Evolutionary conservation across 2,888 invertebrate species (phyloP).

Genomic region (Leptothorax acervorum): DNA sequence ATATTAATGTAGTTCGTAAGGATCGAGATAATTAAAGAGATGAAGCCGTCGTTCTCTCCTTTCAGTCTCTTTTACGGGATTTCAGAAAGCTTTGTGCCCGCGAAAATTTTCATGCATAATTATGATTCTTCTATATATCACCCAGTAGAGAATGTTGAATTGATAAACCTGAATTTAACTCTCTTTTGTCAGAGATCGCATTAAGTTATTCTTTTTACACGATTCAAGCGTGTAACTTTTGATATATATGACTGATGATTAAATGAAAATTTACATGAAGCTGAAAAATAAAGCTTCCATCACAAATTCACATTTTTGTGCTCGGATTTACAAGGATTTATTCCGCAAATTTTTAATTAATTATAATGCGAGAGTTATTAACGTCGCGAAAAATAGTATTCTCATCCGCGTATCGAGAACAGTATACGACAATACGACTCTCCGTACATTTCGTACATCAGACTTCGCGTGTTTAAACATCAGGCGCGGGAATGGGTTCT

Average conservation of each 20-base stretch:
- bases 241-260: not conserved
- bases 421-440: not conserved
- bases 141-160: not conserved
- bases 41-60: not conserved
- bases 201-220: not conserved
- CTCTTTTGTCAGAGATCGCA: not conserved
- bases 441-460: not conserved
- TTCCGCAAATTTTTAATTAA: constrained; percentile 8
- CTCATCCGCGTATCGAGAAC: not conserved
- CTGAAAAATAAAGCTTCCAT: not conserved
- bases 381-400: not conserved
- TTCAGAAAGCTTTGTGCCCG: not conserved
- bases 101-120: not conserved
- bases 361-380: not conserved
- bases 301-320: not conserved
- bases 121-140: not conserved
- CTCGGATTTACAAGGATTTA: not conserved
- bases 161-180: not conserved
- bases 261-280: constrained; percentile 9
- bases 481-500: not conserved
- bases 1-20: constrained; percentile 23
- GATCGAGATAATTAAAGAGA: constrained; percentile 35
- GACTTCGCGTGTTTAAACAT: constrained; percentile 32
- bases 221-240: not conserved
- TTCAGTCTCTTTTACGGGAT: not conserved